Evolutionary conservation across 1,140 invertebrate genomes (phyloP).

Genomic region (Belonocnema kinseyi): DNA sequence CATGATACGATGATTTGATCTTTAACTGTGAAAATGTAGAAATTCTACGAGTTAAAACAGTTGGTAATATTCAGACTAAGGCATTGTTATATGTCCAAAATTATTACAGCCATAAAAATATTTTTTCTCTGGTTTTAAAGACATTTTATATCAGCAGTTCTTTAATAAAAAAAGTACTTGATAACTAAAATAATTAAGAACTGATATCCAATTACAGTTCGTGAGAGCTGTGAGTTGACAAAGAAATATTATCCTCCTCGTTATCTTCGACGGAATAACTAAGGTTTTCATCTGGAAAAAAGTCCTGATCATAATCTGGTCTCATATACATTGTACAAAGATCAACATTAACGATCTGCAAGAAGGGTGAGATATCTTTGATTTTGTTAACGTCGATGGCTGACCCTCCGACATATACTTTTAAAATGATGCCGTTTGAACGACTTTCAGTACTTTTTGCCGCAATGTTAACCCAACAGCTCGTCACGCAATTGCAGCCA

Average conservation of each 20-base stretch:
- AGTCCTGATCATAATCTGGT: background rate
- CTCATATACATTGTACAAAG: background rate
- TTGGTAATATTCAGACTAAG: too few relatives aligned
- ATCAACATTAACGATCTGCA: slow-evolving; percentile 29
- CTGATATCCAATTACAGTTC: slow-evolving; percentile 63
- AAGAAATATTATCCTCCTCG: background rate
- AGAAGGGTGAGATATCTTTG: slow-evolving; percentile 4
- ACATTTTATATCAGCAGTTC: too few relatives aligned
- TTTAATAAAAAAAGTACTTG: too few relatives aligned
- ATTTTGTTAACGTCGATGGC: background rate
- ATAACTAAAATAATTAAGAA: too few relatives aligned
- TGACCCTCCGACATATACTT: slow-evolving; percentile 21
- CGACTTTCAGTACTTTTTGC: slow-evolving; percentile 5
- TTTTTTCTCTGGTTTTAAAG: too few relatives aligned
- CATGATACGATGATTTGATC: too few relatives aligned
- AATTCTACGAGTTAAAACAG: too few relatives aligned
- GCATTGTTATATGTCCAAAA: too few relatives aligned
- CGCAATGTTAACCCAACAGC: background rate
- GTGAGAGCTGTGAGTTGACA: too few relatives aligned
- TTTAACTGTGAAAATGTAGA: too few relatives aligned
- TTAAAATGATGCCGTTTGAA: slow-evolving; percentile 8
- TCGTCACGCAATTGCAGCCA: background rate
- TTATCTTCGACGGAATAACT: background rate
- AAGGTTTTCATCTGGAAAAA: background rate
- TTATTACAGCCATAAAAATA: too few relatives aligned